These are phyloP conservation scores for Ia io DNA, from an alignment of 2,113 vertebrate species.

Conservation along the genomic window DNA sequence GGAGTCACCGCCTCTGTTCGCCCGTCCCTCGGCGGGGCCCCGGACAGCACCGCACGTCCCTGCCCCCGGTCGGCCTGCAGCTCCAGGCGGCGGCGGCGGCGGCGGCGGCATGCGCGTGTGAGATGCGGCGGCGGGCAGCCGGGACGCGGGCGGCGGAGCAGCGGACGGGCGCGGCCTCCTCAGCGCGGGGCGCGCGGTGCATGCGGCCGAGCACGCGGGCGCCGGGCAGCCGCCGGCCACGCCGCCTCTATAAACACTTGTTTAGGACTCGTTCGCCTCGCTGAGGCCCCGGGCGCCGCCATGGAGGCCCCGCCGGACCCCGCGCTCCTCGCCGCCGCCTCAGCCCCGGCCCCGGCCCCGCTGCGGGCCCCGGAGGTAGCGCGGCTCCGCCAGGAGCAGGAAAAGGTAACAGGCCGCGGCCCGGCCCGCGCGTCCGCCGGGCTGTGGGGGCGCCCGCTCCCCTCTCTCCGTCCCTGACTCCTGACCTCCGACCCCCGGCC, in stretches of 20 bases:
- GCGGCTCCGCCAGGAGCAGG: slow-evolving; percentile 89
- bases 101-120: slow-evolving; percentile 88
- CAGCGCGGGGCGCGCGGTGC: slow-evolving; percentile 46
- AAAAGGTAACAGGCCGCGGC: slow-evolving; percentile 88
- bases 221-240: slow-evolving; percentile 76
- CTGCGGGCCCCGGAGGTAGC: slow-evolving; percentile 78
- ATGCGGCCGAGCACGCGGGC: slow-evolving; percentile 66
- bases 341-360: slow-evolving; percentile 25
- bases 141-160: slow-evolving; percentile 82
- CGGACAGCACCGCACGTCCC: neutral
- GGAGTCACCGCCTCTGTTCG: slow-evolving; percentile 24
- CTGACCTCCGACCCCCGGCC: too few species aligned
- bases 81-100: slow-evolving; percentile 51
- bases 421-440: neutral
- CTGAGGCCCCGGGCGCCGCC: slow-evolving; percentile 21
- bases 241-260: slow-evolving; percentile 91
- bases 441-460: neutral
- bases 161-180: slow-evolving; percentile 71
- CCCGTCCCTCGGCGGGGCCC: neutral
- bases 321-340: neutral
- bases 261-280: slow-evolving; percentile 92
- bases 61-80: neutral
- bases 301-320: slow-evolving; percentile 62
- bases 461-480: neutral
- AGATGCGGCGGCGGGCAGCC: slow-evolving; percentile 87